Conservation (phyloP, 2,797 vertebrate genomes). For the Hoplostethus atlanticus region DNA sequence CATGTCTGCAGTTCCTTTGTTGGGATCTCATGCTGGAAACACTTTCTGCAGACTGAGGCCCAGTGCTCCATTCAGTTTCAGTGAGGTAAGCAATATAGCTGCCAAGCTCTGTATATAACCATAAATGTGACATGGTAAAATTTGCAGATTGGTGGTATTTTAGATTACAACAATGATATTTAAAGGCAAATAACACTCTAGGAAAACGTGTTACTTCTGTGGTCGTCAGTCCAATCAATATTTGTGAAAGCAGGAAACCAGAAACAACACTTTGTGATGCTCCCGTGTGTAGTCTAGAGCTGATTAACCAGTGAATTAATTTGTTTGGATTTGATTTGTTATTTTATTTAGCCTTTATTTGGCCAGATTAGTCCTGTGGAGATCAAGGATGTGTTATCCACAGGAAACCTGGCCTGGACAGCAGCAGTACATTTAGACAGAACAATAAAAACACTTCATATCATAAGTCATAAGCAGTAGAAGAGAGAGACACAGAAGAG, state of each 20-base stretch:
- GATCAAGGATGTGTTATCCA: neutral
- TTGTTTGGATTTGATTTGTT: neutral
- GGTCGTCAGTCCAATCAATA: neutral
- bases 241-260: neutral
- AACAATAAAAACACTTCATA: neutral
- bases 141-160: neutral
- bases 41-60: slow-evolving; percentile 48
- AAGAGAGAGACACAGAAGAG: neutral
- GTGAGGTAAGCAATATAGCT: slow-evolving; percentile 36
- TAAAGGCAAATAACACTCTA: neutral
- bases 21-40: slow-evolving; percentile 49
- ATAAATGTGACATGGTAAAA: neutral
- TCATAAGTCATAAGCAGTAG: slow-evolving; percentile 6
- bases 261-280: neutral
- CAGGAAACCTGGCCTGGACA: neutral
- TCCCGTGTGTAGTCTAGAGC: neutral
- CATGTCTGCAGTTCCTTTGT: slow-evolving; percentile 74
- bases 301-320: neutral
- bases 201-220: neutral
- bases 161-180: neutral
- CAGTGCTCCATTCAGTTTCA: slow-evolving; percentile 31
- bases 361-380: neutral
- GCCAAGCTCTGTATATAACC: slow-evolving; percentile 6
- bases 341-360: neutral
- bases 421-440: neutral